These are phyloP conservation scores for Hippoglossus hippoglossus DNA, from an alignment of 2,797 vertebrate genomes.

Conservation along the genomic window DNA sequence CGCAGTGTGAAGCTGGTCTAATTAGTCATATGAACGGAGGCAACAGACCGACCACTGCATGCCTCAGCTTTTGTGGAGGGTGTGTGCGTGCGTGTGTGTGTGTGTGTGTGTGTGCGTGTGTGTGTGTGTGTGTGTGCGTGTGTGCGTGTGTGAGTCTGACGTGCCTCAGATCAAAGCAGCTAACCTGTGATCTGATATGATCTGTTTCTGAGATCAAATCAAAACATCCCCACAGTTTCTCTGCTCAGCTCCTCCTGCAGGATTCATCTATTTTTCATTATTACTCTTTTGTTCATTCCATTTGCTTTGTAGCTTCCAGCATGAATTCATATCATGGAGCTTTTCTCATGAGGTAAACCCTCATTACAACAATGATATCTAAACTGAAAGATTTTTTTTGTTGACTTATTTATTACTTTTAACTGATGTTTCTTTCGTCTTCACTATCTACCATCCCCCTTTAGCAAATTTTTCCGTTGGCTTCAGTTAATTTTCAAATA, in stretches of 20 bases:
- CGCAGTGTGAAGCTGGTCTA: conserved; percentile 94
- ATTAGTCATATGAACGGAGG: conserved; percentile 99
- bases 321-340: too few relatives aligned
- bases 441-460: too few relatives aligned
- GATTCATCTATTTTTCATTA: neutral
- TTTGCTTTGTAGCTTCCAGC: too few relatives aligned
- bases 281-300: neutral
- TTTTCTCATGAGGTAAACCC: too few relatives aligned
- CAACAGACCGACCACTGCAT: conserved; percentile 85
- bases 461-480: too few relatives aligned
- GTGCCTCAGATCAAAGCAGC: conserved; percentile 69
- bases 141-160: conserved; percentile 51
- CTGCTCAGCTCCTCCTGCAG: neutral
- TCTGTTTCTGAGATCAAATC: conserved; percentile 42
- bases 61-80: conserved; percentile 74
- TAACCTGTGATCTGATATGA: conserved; percentile 58
- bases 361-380: too few relatives aligned
- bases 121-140: conserved; percentile 14
- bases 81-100: conserved; percentile 47
- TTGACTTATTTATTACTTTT: too few relatives aligned
- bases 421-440: too few relatives aligned
- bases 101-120: conserved; percentile 25
- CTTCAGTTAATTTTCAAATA: too few relatives aligned
- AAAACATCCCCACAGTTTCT: neutral
- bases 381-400: too few relatives aligned